Evolutionary conservation across 2,797 vertebrate species (phyloP).

Genomic region (Babyrousa celebensis): DNA sequence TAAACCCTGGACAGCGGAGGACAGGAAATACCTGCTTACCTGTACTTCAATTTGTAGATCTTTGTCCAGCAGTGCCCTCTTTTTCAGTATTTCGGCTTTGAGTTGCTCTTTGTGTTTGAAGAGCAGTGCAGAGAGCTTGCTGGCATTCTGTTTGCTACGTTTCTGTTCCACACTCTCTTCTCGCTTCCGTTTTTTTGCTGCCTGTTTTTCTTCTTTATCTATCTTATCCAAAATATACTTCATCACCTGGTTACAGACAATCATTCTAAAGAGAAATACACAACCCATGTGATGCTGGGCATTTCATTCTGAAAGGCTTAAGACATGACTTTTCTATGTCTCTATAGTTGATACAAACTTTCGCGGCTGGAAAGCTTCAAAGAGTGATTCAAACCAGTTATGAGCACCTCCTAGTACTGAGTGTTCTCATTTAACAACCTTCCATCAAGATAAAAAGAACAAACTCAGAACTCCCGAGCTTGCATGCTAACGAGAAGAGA

Average conservation of each 20-base stretch:
- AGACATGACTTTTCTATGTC: neutral
- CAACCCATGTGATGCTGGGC: conserved; percentile 74
- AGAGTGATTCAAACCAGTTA: neutral
- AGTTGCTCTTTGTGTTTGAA: conserved; percentile 98
- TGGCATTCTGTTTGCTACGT: conserved; percentile 96
- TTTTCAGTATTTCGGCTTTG: conserved; percentile 98
- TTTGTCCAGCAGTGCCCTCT: conserved; percentile 97
- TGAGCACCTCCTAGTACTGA: neutral
- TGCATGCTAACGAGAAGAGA: conserved; percentile 15
- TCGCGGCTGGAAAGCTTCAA: neutral
- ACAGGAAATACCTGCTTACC: conserved; percentile 89
- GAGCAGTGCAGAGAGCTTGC: conserved; percentile 96
- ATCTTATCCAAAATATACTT: conserved; percentile 99
- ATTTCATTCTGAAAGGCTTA: conserved; percentile 24
- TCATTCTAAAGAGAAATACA: conserved; percentile 95
- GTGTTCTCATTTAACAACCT: conserved; percentile 17
- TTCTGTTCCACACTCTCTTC: conserved; percentile 98
- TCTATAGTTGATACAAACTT: conserved; percentile 44
- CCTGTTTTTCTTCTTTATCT: conserved; percentile 98
- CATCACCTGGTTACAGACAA: conserved; percentile 99
- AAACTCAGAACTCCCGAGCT: neutral
- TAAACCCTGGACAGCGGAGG: neutral
- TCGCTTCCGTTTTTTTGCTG: conserved; percentile 96
- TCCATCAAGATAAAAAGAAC: neutral
- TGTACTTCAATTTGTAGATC: conserved; percentile 97